A percentile compares a stretch with the other conserved stretches of the same genome.
phyloP scores from a whole-genome alignment of 2,113 vertebrate genomes.

The Nanger granti region DNA sequence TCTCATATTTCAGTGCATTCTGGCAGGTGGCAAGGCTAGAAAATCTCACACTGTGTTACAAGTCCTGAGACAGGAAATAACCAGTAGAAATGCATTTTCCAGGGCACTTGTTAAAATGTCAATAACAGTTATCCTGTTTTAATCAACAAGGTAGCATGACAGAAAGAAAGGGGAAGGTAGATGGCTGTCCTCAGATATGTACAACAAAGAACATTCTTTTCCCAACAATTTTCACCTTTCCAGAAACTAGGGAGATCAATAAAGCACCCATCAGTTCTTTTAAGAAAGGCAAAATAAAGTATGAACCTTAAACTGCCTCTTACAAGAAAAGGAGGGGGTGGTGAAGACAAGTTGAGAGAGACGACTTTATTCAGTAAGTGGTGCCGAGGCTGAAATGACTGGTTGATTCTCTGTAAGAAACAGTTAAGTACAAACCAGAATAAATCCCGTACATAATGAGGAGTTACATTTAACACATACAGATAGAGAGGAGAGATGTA shows the following conservation, averaged over 20 bases:
- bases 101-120: slow-evolving; percentile 51
- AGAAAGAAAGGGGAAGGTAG: slow-evolving; percentile 6
- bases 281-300: slow-evolving; percentile 50
- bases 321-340: neutral
- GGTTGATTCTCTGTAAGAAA: neutral
- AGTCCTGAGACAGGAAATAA: slow-evolving; percentile 4
- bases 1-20: neutral
- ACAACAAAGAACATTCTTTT: neutral
- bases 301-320: slow-evolving; percentile 22
- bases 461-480: neutral
- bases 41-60: neutral
- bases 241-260: slow-evolving; percentile 49
- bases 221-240: slow-evolving; percentile 45
- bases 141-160: slow-evolving; percentile 38
- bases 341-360: neutral
- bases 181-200: neutral
- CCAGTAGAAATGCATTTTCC: slow-evolving; percentile 37
- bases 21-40: neutral
- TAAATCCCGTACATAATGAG: neutral
- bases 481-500: neutral
- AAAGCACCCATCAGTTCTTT: slow-evolving; percentile 49
- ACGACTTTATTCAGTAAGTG: neutral
- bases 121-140: slow-evolving; percentile 25
- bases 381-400: neutral
- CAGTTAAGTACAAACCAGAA: neutral